phyloP scores from a whole-genome alignment of 1,140 invertebrate species.

The Mactra quadrangularis region DNA sequence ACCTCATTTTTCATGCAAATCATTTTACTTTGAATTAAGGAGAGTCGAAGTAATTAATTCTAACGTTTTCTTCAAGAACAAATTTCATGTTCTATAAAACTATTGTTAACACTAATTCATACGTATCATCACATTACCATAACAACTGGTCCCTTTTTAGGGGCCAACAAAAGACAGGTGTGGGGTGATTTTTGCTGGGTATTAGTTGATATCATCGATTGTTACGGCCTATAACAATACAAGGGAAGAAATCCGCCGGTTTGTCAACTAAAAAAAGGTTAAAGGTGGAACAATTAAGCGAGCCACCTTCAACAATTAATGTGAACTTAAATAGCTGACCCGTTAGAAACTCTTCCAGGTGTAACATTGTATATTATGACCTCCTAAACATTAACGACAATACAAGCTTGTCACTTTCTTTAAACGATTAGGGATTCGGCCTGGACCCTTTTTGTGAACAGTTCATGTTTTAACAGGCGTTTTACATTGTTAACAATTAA shows the following conservation, averaged over 20 bases:
- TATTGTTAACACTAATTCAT: neutral
- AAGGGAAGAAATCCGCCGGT: neutral
- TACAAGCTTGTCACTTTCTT: no score
- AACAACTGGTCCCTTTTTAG: constrained; percentile 7
- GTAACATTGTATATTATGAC: no score
- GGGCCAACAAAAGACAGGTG: constrained; percentile 28
- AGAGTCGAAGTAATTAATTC: constrained; percentile 25
- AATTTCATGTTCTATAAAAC: constrained; percentile 20
- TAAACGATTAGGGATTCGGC: no score
- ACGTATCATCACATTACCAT: constrained; percentile 30
- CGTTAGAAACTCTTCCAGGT: no score
- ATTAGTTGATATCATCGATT: neutral
- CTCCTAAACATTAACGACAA: no score
- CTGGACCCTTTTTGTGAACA: no score
- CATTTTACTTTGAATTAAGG: neutral
- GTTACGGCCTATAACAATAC: constrained; percentile 11
- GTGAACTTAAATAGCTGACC: constrained; percentile 17
- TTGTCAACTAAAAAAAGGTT: constrained; percentile 7
- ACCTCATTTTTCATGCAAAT: constrained; percentile 34
- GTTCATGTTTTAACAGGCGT: no score
- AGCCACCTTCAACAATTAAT: constrained; percentile 15
- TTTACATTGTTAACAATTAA: no score
- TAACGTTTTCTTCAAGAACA: constrained; percentile 28
- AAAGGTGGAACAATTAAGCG: neutral
- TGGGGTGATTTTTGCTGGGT: constrained; percentile 7